These are phyloP conservation scores for Drepana arcuata DNA, from an alignment of 1,140 invertebrate species.

Conservation along the genomic window DNA sequence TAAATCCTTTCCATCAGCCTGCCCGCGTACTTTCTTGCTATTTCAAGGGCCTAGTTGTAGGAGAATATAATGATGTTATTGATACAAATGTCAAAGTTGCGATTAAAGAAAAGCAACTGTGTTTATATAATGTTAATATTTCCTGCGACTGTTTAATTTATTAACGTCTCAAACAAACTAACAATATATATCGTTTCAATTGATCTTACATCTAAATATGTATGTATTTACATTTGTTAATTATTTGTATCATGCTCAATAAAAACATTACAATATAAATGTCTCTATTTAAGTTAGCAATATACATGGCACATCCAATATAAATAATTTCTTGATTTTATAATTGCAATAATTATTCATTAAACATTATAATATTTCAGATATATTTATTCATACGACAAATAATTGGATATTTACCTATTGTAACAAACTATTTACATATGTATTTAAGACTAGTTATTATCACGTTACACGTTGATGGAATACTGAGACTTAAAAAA, in stretches of 20 bases:
- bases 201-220: slow-evolving; percentile 12
- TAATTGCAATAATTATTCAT: too few species aligned
- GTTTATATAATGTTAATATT: slow-evolving; percentile 16
- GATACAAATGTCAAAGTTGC: too few species aligned
- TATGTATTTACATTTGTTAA: slow-evolving; percentile 30
- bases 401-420: slow-evolving; percentile 33
- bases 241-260: slow-evolving; percentile 18
- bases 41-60: too few species aligned
- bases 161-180: slow-evolving; percentile 13
- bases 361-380: too few species aligned
- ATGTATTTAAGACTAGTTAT: slow-evolving; percentile 51
- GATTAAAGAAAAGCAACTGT: slow-evolving; percentile 19
- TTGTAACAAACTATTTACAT: slow-evolving; percentile 53
- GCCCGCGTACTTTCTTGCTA: too few species aligned
- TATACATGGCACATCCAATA: slow-evolving; percentile 43
- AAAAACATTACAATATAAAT: slow-evolving; percentile 35
- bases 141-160: slow-evolving; percentile 13
- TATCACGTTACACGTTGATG: slow-evolving; percentile 61
- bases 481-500: slow-evolving; percentile 6
- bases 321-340: slow-evolving; percentile 27
- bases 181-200: slow-evolving; percentile 10
- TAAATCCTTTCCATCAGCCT: too few species aligned
- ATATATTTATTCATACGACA: too few species aligned
- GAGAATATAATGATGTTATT: too few species aligned
- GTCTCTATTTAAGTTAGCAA: slow-evolving; percentile 38